These are phyloP conservation scores for Eufriesea mexicana DNA, from an alignment of 1,140 invertebrate genomes.

Conservation along the genomic window DNA sequence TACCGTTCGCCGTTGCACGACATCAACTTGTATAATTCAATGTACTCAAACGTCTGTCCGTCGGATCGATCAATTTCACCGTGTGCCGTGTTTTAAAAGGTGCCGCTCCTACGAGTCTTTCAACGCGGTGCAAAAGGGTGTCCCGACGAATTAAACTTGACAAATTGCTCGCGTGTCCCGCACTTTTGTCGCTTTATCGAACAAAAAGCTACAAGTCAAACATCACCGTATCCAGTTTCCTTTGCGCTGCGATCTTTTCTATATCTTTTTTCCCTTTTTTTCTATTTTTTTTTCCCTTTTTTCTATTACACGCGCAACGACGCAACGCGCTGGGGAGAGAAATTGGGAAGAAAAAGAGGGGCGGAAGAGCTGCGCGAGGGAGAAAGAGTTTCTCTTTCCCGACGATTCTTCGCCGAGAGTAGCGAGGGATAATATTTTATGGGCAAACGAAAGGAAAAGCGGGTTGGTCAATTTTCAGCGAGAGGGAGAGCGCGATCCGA, in stretches of 20 bases:
- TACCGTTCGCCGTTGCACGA: slow-evolving; percentile 42
- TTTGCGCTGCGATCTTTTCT: slow-evolving; percentile 17
- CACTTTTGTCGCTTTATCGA: slow-evolving; percentile 13
- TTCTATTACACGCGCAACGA: not conserved
- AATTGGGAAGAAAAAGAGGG: not conserved
- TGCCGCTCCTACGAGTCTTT: slow-evolving; percentile 45
- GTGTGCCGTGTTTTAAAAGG: slow-evolving; percentile 56
- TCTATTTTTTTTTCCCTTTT: not conserved
- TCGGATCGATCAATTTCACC: slow-evolving; percentile 50
- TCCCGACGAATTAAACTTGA: slow-evolving; percentile 54
- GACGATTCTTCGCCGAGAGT: slow-evolving; percentile 11
- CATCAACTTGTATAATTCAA: slow-evolving; percentile 60
- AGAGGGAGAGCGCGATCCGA: slow-evolving; percentile 47
- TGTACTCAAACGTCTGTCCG: slow-evolving; percentile 30
- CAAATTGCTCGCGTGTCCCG: slow-evolving; percentile 48
- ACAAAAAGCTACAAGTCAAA: slow-evolving; percentile 24
- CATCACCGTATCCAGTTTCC: slow-evolving; percentile 40
- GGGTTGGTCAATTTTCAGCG: slow-evolving; percentile 61
- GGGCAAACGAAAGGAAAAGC: slow-evolving; percentile 64
- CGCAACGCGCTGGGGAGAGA: too few species aligned
- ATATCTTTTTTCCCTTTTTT: not conserved
- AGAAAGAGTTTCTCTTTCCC: slow-evolving; percentile 8
- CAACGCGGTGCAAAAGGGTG: slow-evolving; percentile 32
- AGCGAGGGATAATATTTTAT: slow-evolving; percentile 49
- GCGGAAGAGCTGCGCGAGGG: not conserved